phyloP scores from a whole-genome alignment of 2,113 vertebrate genomes.

The Lagenorhynchus albirostris region DNA sequence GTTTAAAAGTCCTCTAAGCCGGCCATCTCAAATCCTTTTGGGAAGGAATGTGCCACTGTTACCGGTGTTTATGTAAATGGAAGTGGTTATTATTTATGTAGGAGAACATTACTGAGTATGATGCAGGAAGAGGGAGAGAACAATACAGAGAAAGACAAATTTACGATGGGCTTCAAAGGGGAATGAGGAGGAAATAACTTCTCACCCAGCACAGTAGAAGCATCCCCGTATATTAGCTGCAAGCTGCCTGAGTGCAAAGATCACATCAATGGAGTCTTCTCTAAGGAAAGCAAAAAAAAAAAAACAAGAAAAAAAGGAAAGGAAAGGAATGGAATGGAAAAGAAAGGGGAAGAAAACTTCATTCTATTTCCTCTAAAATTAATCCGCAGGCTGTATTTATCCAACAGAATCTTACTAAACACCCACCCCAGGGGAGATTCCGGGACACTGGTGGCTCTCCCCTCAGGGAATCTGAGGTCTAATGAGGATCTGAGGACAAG shows the following conservation, averaged over 20 bases:
- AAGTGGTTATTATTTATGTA: conserved; percentile 75
- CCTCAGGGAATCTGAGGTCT: not conserved
- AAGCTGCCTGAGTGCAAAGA: not conserved
- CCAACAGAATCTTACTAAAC: conserved; percentile 31
- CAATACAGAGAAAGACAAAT: conserved; percentile 35
- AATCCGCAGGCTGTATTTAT: conserved; percentile 30
- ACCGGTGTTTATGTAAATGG: conserved; percentile 62
- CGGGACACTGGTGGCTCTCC: rapidly evolving
- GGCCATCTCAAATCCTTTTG: conserved; percentile 51
- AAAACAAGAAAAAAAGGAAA: not conserved
- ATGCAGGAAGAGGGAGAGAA: conserved; percentile 64
- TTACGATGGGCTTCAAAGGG: conserved; percentile 41
- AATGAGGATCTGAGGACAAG: not conserved
- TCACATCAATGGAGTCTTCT: not conserved
- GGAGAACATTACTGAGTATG: conserved; percentile 58
- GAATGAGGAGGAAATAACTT: conserved; percentile 25
- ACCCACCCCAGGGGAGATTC: not conserved
- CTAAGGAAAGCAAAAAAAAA: not conserved
- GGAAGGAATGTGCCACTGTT: conserved; percentile 43
- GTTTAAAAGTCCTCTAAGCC: conserved; percentile 46
- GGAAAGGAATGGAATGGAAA: not conserved
- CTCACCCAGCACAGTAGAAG: not conserved
- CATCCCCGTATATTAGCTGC: not conserved
- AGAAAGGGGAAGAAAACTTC: not conserved
- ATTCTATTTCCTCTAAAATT: conserved; percentile 36